phyloP scores from a whole-genome alignment of 1,140 invertebrate species.

The Brevipalpus yothersi region DNA sequence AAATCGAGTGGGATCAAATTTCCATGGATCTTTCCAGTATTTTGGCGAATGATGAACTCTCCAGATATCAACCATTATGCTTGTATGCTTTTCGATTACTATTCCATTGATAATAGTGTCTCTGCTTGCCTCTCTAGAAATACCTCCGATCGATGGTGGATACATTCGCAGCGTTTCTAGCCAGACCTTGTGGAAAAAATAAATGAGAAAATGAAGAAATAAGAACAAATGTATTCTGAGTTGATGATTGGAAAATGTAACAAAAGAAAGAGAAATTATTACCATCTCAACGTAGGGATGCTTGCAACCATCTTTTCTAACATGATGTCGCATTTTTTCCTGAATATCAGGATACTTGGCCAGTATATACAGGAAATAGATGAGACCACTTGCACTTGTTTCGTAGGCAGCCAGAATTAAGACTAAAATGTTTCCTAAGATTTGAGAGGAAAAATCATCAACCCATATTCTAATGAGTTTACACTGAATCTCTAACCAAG shows the following conservation, averaged over 20 bases:
- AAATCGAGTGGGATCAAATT: slow-evolving; percentile 25
- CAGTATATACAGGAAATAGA: slow-evolving; percentile 19
- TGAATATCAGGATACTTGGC: slow-evolving; percentile 22
- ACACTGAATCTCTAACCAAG: too few species aligned
- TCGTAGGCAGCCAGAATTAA: slow-evolving; percentile 22
- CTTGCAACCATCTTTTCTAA: slow-evolving; percentile 6
- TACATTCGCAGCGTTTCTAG: slow-evolving; percentile 13
- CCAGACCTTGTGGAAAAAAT: slow-evolving; percentile 6
- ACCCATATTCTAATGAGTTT: too few species aligned
- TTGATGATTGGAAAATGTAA: neutral
- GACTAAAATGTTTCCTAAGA: neutral
- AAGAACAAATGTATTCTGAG: too few species aligned
- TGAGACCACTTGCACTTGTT: slow-evolving; percentile 21
- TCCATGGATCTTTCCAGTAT: slow-evolving; percentile 19
- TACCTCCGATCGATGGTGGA: slow-evolving; percentile 14
- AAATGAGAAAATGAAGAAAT: too few species aligned
- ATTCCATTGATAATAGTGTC: slow-evolving; percentile 15
- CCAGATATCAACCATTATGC: slow-evolving; percentile 16
- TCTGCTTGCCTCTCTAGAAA: slow-evolving; percentile 6
- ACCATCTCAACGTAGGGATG: neutral
- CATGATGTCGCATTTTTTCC: slow-evolving; percentile 19
- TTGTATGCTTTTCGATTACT: slow-evolving; percentile 15
- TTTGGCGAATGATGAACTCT: slow-evolving; percentile 18
- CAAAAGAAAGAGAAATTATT: neutral
- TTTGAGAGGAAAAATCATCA: too few species aligned